Conservation (phyloP, 2,797 vertebrate genomes). For the Rhinella marina region DNA sequence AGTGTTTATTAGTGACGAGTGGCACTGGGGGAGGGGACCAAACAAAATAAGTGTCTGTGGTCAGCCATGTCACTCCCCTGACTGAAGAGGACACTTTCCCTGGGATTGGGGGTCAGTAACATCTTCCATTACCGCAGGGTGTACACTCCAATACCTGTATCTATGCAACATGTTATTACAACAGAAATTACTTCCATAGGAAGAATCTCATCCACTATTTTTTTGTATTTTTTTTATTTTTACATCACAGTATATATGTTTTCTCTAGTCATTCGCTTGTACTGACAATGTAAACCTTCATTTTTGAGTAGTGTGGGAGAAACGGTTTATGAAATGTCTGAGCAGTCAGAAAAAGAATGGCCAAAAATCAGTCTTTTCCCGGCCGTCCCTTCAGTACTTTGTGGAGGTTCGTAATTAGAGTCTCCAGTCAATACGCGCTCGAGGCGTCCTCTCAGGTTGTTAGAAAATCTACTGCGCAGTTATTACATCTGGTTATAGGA, state of each 20-base stretch:
- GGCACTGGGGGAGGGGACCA: not conserved
- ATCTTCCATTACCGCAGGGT: constrained; percentile 5
- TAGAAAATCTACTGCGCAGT: not conserved
- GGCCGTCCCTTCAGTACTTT: not conserved
- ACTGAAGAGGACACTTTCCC: not conserved
- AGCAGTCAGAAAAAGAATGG: not conserved
- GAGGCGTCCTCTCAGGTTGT: not conserved
- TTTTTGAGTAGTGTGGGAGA: constrained; percentile 18
- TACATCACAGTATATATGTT: constrained; percentile 56
- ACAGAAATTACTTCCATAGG: constrained; percentile 60
- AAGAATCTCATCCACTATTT: constrained; percentile 50
- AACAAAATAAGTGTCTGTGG: constrained; percentile 16
- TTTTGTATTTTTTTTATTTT: constrained; percentile 21
- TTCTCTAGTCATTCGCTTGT: constrained; percentile 26
- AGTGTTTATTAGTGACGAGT: not conserved
- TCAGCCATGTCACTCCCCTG: not conserved
- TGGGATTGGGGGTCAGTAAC: not conserved
- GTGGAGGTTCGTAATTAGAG: not conserved
- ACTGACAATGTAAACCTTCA: constrained; percentile 51
- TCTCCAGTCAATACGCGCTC: not conserved
- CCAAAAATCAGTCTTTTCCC: not conserved
- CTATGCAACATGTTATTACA: constrained; percentile 55
- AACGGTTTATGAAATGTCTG: constrained; percentile 16
- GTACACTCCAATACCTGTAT: constrained; percentile 26
- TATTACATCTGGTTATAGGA: not conserved